Evolutionary conservation across 92 coral and sea anemone species (phyloP), one percentile per base, ranked within the genome.

Genomic region (Micromussa lordhowensis): DNA sequence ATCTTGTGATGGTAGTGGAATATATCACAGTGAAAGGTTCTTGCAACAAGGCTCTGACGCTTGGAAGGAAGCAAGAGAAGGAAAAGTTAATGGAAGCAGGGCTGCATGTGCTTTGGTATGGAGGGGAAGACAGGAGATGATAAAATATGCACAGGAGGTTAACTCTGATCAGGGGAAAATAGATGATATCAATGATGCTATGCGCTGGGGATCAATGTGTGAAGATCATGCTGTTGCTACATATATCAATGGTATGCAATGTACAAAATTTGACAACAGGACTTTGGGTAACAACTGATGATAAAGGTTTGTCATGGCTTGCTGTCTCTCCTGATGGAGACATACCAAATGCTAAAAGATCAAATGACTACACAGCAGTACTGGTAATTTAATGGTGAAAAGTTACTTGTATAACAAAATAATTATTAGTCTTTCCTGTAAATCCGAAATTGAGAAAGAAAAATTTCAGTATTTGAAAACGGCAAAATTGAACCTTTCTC

Each of bases 171-270:
- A 31, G 40, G 58, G 4, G 3, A 21, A 15, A 48, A 75, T n/a
- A n/a, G n/a, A 31, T 24, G 32, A 40, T 3, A 75, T 75, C 51
- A 40, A 75, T 75, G 79, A 75, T 40, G 90, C 85, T 18, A 86
- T 86, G 90, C 15, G 59, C 24, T 86, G 90, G 85, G 90, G 85
- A 26, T 58, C 84, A 64, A 86, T 86, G 85, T 75, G 82, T 64
- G 90, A 64, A 61, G 90, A 86, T 44, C 81, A 86, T 64, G 85
- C 90, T 24, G 51, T 68, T 17, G 72, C 74, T 1, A 75, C 77
- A 7, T 85, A 77, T 21, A 58, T 51, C 4, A 19, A 35, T 1
- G n/a, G 10, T 9, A 72, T 83, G 63, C 70, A 68, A 12, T 83
- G 87, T 38, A 70, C 9, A 44, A 40, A 22, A 24, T 83, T 83